Conservation (phyloP, 2,888 invertebrate genomes). For the Torymus auratus region DNA sequence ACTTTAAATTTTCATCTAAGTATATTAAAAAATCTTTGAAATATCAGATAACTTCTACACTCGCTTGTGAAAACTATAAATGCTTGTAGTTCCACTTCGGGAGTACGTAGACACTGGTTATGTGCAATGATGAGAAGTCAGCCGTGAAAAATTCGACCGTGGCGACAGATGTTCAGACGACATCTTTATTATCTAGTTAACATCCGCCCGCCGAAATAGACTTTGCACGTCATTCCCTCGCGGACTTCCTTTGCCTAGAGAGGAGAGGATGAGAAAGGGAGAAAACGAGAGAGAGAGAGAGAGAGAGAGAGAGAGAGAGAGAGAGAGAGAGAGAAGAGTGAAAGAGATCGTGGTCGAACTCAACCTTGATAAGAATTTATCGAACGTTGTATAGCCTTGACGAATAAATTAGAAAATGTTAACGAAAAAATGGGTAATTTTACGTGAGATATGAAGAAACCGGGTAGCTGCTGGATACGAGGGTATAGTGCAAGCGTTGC, state of each 20-base stretch:
- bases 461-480: too few species aligned
- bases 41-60: too few species aligned
- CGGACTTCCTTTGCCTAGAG: conserved; percentile 22
- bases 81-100: too few species aligned
- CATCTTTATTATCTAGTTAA: conserved; percentile 55
- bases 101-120: conserved; percentile 11
- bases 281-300: background rate
- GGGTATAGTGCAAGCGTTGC: background rate
- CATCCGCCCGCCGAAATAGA: conserved; percentile 52
- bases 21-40: too few species aligned
- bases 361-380: conserved; percentile 55
- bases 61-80: too few species aligned
- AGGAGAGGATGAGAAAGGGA: background rate
- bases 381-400: conserved; percentile 42
- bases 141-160: conserved; percentile 46
- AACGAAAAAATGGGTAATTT: conserved; percentile 27
- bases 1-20: too few species aligned
- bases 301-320: too few species aligned
- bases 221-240: conserved; percentile 34
- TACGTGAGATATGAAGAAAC: background rate
- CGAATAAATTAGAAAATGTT: conserved; percentile 50
- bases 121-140: conserved; percentile 31
- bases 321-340: background rate
- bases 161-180: conserved; percentile 33
- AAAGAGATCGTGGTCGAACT: conserved; percentile 40